Base-by-base conservation (phyloP, 2,113 vertebrate species). In the Tychaedon coryphoeus region DNA sequence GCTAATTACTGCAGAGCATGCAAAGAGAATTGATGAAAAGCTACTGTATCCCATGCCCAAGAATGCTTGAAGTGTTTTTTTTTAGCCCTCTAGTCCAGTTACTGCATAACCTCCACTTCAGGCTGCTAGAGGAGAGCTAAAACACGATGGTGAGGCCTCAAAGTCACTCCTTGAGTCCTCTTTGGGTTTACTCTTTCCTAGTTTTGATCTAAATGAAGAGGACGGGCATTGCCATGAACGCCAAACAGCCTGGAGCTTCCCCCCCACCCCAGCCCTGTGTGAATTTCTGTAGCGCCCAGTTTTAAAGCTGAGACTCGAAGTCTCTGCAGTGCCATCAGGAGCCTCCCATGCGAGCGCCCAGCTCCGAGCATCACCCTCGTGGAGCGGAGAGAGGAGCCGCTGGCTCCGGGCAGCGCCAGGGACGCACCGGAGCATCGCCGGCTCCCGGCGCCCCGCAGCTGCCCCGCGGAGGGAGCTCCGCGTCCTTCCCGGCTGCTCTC, bases 371-470 rank as follows among this genome's bases (percentile, higher is more conserved):
- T 36, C 92, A 2, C 9, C n/a, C 40, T 51, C 36, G 36, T 5
- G 2, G 2, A 9, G 9, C 65, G 1, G 16, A 1, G 47, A 1
- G 16, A 1, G 47, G 9, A 25, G 38, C 62, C 9, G 16, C n/a
- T 42, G 9, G 1, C 74, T 31, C 28, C 60, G n/a, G 36, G 25
- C n/a, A 1, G 42, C 0, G 14, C 82, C 75, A 2, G 4, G n/a
- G 22, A 19, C 33, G 50, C 86, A 7, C 3, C 9, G 43, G 31
- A 18, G 53, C 83, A 42, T 3, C 60, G 16, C 36, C 67, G 7
- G n/a, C 78, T 28, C 66, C 83, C 79, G 10, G 12, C 70, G 3
- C 3, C 61, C 85, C 0, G 43, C 12, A 10, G 53, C 51, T n/a
- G 64, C 64, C 71, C 77, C 81, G 3, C 0, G 2, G 25, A 25